phyloP scores from a whole-genome alignment of 2,113 vertebrate genomes.

The Perca flavescens region DNA sequence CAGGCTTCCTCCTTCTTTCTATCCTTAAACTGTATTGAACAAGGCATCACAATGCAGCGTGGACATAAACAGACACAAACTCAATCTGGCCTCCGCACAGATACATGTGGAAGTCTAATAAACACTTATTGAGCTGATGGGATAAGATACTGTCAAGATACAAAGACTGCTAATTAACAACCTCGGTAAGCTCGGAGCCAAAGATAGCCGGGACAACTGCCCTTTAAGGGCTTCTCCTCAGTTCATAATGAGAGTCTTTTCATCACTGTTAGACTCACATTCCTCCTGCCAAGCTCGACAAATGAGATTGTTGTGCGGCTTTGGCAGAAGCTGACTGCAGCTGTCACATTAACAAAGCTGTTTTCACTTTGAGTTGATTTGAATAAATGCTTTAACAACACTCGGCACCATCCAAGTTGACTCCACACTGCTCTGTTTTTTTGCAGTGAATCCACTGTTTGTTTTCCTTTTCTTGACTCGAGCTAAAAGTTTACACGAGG shows the following conservation, averaged over 20 bases:
- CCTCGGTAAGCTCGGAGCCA: background rate
- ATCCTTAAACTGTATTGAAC: background rate
- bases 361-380: constrained; percentile 39
- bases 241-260: constrained; percentile 34
- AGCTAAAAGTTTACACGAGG: background rate
- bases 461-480: constrained; percentile 6
- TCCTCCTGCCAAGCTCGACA: constrained; percentile 20
- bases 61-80: background rate
- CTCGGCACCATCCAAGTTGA: background rate
- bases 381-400: constrained; percentile 39
- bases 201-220: background rate
- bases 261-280: constrained; percentile 21
- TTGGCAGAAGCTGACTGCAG: constrained; percentile 31
- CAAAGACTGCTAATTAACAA: constrained; percentile 19
- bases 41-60: background rate
- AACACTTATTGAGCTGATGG: background rate
- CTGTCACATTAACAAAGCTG: constrained; percentile 48
- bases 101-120: background rate
- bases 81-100: background rate
- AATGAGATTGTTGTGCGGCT: constrained; percentile 37
- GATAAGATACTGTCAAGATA: background rate
- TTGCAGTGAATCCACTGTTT: constrained; percentile 25
- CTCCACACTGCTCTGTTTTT: background rate
- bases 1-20: too few species aligned
- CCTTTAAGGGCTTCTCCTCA: constrained; percentile 27